Percentiles rank a stretch among this genome's conserved stretches.
Conservation (phyloP, 2,113 vertebrate genomes). For the Rynchops niger region DNA sequence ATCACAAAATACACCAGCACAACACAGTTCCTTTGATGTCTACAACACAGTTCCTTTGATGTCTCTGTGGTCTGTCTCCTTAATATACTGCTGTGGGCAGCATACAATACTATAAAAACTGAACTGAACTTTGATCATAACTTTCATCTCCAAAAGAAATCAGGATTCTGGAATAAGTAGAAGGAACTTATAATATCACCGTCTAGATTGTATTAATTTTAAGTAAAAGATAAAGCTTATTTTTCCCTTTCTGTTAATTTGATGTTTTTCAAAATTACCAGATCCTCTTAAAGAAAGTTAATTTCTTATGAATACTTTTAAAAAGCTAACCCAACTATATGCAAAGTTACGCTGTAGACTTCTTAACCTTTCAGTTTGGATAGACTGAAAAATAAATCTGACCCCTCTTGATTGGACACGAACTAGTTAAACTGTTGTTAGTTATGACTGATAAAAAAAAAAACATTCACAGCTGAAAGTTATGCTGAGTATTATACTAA, state of each 20-base stretch:
- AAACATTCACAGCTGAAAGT: background rate
- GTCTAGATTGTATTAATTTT: background rate
- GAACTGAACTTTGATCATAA: background rate
- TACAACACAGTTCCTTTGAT: background rate
- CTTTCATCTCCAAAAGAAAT: background rate
- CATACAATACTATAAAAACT: background rate
- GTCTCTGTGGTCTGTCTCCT: background rate
- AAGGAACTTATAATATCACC: background rate
- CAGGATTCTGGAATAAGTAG: background rate
- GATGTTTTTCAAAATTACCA: background rate
- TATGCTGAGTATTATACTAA: background rate
- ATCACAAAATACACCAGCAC: background rate
- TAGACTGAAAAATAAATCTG: background rate
- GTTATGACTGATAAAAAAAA: background rate
- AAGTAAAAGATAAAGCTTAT: background rate
- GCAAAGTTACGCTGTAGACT: background rate
- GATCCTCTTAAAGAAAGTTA: background rate
- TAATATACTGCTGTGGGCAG: background rate
- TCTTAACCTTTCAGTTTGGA: background rate
- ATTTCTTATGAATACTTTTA: background rate
- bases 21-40: too few species aligned
- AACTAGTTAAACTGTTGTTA: background rate
- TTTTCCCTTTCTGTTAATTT: background rate
- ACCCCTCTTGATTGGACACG: background rate
- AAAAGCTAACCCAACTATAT: background rate